Base-by-base conservation (phyloP, 1,140 invertebrate species). In the Dysdera silvatica region DNA sequence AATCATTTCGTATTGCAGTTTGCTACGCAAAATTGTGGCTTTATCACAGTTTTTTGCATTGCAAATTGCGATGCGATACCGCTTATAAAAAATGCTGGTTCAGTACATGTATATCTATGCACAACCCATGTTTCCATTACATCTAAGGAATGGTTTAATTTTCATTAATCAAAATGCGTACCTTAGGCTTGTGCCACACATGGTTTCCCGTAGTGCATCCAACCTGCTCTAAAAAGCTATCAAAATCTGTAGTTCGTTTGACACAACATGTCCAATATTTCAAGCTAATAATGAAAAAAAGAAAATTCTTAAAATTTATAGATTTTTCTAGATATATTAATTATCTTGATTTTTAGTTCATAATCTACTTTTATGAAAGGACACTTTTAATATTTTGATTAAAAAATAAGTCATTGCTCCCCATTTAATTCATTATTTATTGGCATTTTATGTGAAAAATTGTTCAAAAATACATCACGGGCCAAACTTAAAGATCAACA, bases 201-300 rank as follows among this genome's bases (percentile, higher is more conserved):
- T 99, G 96, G 61, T 79, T 80, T 4, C 91, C 94, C 58, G 80
- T 80, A 16, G 81, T 80, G 76, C 96, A 99, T 0, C 84, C 84
- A 32, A 82, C 82, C 80, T 98, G 95, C 47, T 87, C 85, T 29
- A 98, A 79, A 74, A 98, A 98, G 14, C 81, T 82, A 57, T 88
- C 83, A 76, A 99, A 99, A 74, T 99, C 94, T 12, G 90, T 87
- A 2, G 95, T 98, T 71, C 87, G 87, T 70, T 88, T 89, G 67
- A 88, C 82, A 72, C 95, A 99, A 73, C 96, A 99, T 0, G 91
- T 89, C 95, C 95, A 99, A 76, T 85, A 99, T 77, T 99, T 99
- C 74, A 98, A 80, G 0, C 94, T 66, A 18, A 48, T 12, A 72
- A 64, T 26, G 62, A n/a, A n/a, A 23, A n/a, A 32, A 52, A 53